Conservation (phyloP, 2,113 vertebrate species). For the Ictidomys tridecemlineatus region DNA sequence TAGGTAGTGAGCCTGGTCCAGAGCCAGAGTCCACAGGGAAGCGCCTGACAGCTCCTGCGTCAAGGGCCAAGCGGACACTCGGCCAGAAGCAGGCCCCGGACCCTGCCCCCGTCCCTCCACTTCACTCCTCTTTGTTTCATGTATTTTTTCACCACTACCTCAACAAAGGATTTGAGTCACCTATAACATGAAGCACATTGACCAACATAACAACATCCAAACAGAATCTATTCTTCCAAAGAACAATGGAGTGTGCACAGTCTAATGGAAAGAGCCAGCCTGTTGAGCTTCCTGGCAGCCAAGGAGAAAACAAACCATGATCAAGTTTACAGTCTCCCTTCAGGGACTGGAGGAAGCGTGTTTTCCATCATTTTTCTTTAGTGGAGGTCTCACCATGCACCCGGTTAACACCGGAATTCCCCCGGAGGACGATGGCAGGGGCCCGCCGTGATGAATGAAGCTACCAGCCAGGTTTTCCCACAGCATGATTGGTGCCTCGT, state of each 20-base stretch:
- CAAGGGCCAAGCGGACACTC: no score
- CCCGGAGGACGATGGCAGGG: rapidly evolving
- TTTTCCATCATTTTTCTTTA: neutral
- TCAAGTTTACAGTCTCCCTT: neutral
- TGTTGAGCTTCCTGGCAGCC: constrained; percentile 44
- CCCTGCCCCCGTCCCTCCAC: neutral
- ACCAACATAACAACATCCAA: neutral
- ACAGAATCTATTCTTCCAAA: neutral
- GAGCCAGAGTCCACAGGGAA: neutral
- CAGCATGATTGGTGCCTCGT: rapidly evolving
- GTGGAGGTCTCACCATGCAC: neutral
- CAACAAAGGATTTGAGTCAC: neutral
- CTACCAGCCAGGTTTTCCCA: rapidly evolving
- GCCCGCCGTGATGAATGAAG: rapidly evolving
- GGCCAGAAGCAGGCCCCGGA: neutral
- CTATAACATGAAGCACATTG: neutral
- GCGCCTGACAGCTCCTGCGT: rapidly evolving
- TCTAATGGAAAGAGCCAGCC: neutral
- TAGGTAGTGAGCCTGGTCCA: rapidly evolving
- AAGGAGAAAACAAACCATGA: neutral
- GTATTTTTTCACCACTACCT: neutral
- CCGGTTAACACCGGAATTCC: rapidly evolving
- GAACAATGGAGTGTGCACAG: rapidly evolving
- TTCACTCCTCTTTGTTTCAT: neutral
- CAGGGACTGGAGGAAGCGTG: rapidly evolving